Evolutionary conservation across 2,888 invertebrate genomes (phyloP).

Genomic region (Xylota segnis): DNA sequence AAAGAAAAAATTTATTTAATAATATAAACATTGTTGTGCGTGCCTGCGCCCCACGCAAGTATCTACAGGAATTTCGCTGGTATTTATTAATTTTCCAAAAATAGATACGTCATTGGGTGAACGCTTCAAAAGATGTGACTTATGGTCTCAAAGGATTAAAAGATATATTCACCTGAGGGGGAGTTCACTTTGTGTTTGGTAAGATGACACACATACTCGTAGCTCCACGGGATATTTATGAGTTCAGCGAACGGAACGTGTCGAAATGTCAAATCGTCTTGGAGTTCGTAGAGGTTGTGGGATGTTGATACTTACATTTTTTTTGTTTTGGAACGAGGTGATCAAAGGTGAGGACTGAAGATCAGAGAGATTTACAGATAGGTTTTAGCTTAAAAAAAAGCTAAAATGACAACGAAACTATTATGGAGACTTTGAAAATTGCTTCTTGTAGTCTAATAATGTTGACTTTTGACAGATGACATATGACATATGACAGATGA

Average conservation of each 20-base stretch:
- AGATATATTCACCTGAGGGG: conserved; percentile 1
- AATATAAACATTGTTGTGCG: conserved; percentile 11
- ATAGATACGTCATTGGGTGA: conserved; percentile 25
- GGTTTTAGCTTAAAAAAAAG: too few relatives aligned
- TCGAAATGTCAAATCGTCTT: conserved; percentile 23
- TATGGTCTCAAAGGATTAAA: conserved; percentile 38
- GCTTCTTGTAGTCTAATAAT: too few relatives aligned
- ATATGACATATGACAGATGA: too few relatives aligned
- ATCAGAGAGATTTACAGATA: too few relatives aligned
- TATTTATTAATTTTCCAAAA: conserved; percentile 37
- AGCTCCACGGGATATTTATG: conserved; percentile 30
- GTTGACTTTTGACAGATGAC: too few relatives aligned
- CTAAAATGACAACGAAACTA: too few relatives aligned
- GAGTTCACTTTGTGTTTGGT: not conserved
- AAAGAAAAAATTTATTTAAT: conserved; percentile 9
- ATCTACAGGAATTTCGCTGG: not conserved
- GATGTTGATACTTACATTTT: not conserved
- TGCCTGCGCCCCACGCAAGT: conserved; percentile 21
- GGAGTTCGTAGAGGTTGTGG: conserved; percentile 5
- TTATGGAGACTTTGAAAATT: too few relatives aligned
- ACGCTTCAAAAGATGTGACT: conserved; percentile 25
- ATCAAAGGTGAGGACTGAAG: too few relatives aligned
- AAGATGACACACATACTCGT: not conserved
- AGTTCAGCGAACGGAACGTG: conserved; percentile 23
- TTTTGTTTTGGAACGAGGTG: too few relatives aligned